These are phyloP conservation scores for Poeciliopsis retropinna DNA, from an alignment of 2,113 vertebrate species.

Conservation along the genomic window DNA sequence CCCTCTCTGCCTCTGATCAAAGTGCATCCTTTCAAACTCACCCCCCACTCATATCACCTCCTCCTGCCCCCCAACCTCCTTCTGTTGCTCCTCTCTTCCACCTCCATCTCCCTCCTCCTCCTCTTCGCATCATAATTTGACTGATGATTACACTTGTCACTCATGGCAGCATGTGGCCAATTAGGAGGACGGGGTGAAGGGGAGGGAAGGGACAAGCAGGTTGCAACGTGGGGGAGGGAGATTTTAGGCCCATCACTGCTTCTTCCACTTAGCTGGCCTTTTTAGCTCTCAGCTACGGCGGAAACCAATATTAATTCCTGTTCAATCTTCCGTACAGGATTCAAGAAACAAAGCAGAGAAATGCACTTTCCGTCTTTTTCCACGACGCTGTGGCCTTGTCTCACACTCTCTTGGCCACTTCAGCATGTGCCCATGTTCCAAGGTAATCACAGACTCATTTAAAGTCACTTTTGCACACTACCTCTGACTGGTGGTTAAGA, in stretches of 20 bases:
- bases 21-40: constrained; percentile 65
- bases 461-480: constrained; percentile 79
- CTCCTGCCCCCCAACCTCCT: constrained; percentile 38
- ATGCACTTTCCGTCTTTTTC: constrained; percentile 36
- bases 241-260: constrained; percentile 32
- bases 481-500: constrained; percentile 76
- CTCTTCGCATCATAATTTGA: constrained; percentile 78
- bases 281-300: constrained; percentile 45
- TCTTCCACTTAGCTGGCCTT: constrained; percentile 41
- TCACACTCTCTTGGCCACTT: constrained; percentile 72
- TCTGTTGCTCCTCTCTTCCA: constrained; percentile 54
- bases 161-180: constrained; percentile 85
- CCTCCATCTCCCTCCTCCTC: constrained; percentile 50
- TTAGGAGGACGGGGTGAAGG: constrained; percentile 65
- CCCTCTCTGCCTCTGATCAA: constrained; percentile 72
- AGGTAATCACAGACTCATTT: constrained; percentile 78
- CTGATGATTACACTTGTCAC: constrained; percentile 85
- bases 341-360: constrained; percentile 34
- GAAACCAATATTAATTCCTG: constrained; percentile 64
- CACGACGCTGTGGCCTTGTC: constrained; percentile 57
- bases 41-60: constrained; percentile 3
- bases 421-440: constrained; percentile 65
- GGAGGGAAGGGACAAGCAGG: constrained; percentile 46
- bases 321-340: constrained; percentile 60
- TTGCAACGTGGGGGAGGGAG: constrained; percentile 16